A percentile compares a stretch with the other conserved stretches of the same genome.
These are phyloP conservation scores for Gorsachius magnificus DNA, from an alignment of 2,797 vertebrate species.

Conservation along the genomic window DNA sequence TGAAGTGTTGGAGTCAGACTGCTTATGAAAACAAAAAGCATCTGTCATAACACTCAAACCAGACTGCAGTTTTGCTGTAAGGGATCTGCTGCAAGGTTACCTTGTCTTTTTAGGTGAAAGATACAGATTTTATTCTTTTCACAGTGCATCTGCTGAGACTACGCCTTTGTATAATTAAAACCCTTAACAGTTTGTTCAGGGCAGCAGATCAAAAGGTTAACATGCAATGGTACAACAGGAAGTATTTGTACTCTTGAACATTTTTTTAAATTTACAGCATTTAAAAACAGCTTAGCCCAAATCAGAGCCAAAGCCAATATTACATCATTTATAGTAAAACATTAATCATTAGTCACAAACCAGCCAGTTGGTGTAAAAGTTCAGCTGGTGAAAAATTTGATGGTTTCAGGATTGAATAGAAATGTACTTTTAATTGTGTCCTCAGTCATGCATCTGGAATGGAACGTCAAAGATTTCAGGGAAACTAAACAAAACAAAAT, in stretches of 20 bases:
- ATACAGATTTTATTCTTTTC: conserved; percentile 13
- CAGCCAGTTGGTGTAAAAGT: conserved; percentile 43
- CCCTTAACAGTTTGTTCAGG: conserved; percentile 46
- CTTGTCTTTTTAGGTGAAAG: conserved; percentile 5
- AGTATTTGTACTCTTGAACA: conserved; percentile 58
- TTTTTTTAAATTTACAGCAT: conserved; percentile 61
- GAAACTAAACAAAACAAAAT: conserved; percentile 12
- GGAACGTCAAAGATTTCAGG: neutral
- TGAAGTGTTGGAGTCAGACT: conserved; percentile 12
- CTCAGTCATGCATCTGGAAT: conserved; percentile 8
- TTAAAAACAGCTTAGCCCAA: conserved; percentile 60
- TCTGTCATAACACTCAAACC: conserved; percentile 54
- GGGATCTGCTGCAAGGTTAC: conserved; percentile 5
- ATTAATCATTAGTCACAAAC: conserved; percentile 58
- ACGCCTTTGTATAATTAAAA: conserved; percentile 61
- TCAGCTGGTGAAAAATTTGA: conserved; percentile 42
- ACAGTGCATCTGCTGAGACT: neutral
- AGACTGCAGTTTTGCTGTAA: neutral
- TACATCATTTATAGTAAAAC: conserved; percentile 70
- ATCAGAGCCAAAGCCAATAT: conserved; percentile 67
- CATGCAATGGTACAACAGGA: conserved; percentile 41
- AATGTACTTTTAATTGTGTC: conserved; percentile 23
- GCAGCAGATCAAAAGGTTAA: conserved; percentile 64
- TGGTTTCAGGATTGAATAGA: conserved; percentile 8
- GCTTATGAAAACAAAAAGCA: conserved; percentile 61